Evolutionary conservation across 1,140 invertebrate species (phyloP).

Genomic region (Thalassaphorura encarpata): DNA sequence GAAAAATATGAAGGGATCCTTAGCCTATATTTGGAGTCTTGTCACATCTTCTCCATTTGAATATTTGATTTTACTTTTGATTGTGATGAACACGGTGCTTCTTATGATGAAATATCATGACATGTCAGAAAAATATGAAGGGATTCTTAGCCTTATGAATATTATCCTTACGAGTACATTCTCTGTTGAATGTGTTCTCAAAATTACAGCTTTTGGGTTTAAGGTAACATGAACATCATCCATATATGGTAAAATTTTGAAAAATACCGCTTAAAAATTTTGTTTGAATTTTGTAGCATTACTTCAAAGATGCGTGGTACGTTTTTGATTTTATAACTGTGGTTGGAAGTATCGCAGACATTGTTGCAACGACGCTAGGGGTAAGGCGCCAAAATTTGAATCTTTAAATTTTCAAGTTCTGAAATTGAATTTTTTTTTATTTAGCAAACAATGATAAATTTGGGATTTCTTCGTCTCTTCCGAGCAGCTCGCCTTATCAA

Average conservation of each 20-base stretch:
- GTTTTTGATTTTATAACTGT: constrained; percentile 99
- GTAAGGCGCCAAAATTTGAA: constrained; percentile 57
- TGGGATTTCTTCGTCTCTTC: constrained; percentile 96
- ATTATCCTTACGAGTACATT: constrained; percentile 89
- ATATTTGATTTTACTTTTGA: too few relatives aligned
- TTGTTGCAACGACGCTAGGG: constrained; percentile 93
- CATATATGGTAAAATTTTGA: too few relatives aligned
- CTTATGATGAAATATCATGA: constrained; percentile 93
- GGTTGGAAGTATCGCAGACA: constrained; percentile 97
- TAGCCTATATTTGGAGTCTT: too few relatives aligned
- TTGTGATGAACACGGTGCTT: too few relatives aligned
- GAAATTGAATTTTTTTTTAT: constrained; percentile 35
- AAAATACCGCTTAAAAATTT: neutral
- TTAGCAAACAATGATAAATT: constrained; percentile 95
- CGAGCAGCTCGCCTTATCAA: constrained; percentile 98
- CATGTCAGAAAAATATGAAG: constrained; percentile 67
- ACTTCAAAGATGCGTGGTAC: constrained; percentile 99
- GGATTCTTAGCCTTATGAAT: constrained; percentile 83
- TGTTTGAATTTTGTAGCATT: constrained; percentile 68
- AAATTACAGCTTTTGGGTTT: constrained; percentile 91
- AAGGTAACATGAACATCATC: too few relatives aligned
- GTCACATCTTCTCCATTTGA: too few relatives aligned
- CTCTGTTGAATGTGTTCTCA: constrained; percentile 90
- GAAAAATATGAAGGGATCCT: too few relatives aligned
- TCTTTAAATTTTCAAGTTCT: neutral